Conservation (phyloP, 2,797 vertebrate genomes). For the Novumbra hubbsi region DNA sequence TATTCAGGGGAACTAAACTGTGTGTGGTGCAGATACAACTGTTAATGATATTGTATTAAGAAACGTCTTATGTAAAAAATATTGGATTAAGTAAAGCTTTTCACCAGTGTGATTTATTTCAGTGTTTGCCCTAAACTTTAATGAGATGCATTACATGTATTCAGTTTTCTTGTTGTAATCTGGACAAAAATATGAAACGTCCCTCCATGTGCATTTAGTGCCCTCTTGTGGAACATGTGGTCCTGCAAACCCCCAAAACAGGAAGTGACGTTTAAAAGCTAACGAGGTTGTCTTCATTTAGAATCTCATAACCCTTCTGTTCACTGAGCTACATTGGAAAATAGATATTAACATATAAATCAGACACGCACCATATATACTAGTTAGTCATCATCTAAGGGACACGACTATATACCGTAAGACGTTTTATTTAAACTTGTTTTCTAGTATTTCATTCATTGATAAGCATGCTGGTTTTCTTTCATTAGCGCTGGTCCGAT, state of each 20-base stretch:
- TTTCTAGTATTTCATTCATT: background rate
- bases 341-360: background rate
- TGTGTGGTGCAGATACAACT: too few species aligned
- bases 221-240: background rate
- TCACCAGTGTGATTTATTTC: too few species aligned
- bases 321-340: too few species aligned
- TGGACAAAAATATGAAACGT: background rate
- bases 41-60: too few species aligned
- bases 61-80: too few species aligned
- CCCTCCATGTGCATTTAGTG: background rate
- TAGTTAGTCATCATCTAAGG: background rate
- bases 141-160: too few species aligned
- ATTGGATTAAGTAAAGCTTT: too few species aligned
- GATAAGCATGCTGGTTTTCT: background rate
- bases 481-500: background rate
- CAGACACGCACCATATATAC: background rate
- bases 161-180: too few species aligned
- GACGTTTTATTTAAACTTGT: background rate
- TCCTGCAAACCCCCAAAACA: background rate
- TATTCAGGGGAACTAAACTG: too few species aligned
- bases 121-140: too few species aligned
- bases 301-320: background rate
- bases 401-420: background rate
- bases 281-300: background rate
- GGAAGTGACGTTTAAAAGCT: background rate